A percentile compares a stretch with the other conserved stretches of the same genome.
Evolutionary conservation across 2,113 vertebrate species (phyloP).

Genomic region (Brachirus orientalis): DNA sequence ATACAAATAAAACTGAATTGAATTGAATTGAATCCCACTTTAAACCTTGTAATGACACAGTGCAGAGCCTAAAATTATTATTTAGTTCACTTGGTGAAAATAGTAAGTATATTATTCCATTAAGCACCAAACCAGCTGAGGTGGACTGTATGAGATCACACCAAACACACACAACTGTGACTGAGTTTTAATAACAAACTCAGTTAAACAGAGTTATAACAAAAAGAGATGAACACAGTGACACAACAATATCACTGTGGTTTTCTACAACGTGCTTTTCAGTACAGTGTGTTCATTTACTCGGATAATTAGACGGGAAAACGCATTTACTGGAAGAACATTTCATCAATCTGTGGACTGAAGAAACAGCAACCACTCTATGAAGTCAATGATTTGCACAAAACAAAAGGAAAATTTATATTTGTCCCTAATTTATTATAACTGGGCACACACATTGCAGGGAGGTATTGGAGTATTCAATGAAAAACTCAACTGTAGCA

Average conservation of each 20-base stretch:
- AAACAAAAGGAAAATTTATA: too few relatives aligned
- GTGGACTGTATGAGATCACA: constrained; percentile 34
- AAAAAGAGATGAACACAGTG: background rate
- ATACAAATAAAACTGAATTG: too few relatives aligned
- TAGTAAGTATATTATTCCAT: background rate
- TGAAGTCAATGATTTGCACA: too few relatives aligned
- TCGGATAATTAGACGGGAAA: too few relatives aligned
- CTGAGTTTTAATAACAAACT: background rate
- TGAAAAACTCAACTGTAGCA: too few relatives aligned
- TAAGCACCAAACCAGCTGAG: constrained; percentile 14
- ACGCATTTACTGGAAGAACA: background rate
- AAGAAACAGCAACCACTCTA: too few relatives aligned
- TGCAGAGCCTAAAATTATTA: constrained; percentile 39
- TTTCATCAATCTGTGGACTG: too few relatives aligned
- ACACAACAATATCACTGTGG: constrained; percentile 5
- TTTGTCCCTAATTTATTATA: too few relatives aligned
- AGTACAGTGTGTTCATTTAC: too few relatives aligned
- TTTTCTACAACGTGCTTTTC: constrained; percentile 8
- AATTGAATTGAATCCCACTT: constrained; percentile 20
- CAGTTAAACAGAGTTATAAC: constrained; percentile 7
- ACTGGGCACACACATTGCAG: too few relatives aligned
- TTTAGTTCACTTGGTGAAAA: constrained; percentile 34
- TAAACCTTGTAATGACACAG: constrained; percentile 37
- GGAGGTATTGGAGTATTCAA: too few relatives aligned
- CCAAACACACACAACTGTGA: constrained; percentile 24